A percentile compares a stretch with the other conserved stretches of the same genome.
phyloP scores from a whole-genome alignment of 64 coral and sea anemone species.

The Trachythela sp. region DNA sequence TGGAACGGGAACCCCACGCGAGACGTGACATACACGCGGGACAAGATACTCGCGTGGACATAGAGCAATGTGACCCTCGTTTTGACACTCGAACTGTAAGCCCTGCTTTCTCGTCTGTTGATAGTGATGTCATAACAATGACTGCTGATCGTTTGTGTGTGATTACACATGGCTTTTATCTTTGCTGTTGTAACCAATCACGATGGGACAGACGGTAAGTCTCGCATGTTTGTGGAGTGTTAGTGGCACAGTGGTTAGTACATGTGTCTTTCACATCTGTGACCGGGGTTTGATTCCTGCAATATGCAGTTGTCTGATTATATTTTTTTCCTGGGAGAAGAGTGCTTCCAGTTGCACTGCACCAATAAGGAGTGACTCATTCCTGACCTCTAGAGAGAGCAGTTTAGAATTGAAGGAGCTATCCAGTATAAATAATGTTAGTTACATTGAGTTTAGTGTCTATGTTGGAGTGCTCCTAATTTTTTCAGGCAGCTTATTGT shows the following conservation, averaged over 20 bases:
- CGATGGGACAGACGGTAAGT: slow-evolving; percentile 47
- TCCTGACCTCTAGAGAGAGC: no score
- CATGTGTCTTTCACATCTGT: no score
- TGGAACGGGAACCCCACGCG: background rate
- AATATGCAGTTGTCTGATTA: no score
- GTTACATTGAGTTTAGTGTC: no score
- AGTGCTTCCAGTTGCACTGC: no score
- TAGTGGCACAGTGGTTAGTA: no score
- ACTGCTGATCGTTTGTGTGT: slow-evolving; percentile 53
- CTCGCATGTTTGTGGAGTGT: background rate
- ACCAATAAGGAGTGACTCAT: no score
- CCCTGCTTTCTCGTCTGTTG: slow-evolving; percentile 21
- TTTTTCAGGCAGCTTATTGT: background rate
- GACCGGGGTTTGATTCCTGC: no score
- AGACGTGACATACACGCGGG: background rate
- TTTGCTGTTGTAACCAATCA: slow-evolving; percentile 41
- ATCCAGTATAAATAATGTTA: no score
- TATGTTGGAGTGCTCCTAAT: no score
- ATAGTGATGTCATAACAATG: slow-evolving; percentile 46
- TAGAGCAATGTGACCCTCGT: background rate
- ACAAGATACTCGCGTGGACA: background rate
- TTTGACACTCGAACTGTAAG: background rate
- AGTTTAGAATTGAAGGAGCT: no score
- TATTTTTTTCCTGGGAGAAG: no score
- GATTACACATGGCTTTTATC: slow-evolving; percentile 49